Evolutionary conservation across 2,113 vertebrate species (phyloP).

Genomic region (Tetrax tetrax): DNA sequence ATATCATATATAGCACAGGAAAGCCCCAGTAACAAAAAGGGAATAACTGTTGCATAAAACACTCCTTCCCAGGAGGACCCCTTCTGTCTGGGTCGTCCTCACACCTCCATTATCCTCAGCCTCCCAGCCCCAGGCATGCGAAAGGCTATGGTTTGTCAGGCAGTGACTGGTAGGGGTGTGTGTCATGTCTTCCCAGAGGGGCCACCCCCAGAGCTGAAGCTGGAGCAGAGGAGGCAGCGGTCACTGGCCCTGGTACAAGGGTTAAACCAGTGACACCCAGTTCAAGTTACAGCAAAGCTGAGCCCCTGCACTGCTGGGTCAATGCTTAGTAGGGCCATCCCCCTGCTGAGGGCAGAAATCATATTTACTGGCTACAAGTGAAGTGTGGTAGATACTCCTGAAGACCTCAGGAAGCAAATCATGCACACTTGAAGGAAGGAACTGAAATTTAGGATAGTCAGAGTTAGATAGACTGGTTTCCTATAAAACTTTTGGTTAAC

Average conservation of each 20-base stretch:
- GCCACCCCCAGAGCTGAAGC: background rate
- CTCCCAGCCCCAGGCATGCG: background rate
- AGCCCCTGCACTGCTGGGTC: accelerated
- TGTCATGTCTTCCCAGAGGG: accelerated
- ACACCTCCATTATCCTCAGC: accelerated
- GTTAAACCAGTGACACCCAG: accelerated
- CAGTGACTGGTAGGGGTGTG: accelerated
- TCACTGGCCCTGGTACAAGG: background rate
- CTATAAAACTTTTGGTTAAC: background rate
- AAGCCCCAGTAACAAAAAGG: background rate
- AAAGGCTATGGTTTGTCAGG: background rate
- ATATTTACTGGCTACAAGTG: background rate
- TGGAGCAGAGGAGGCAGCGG: too few species aligned
- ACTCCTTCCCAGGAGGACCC: accelerated
- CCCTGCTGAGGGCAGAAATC: background rate
- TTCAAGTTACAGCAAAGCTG: accelerated
- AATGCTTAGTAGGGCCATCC: accelerated
- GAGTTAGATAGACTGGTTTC: background rate
- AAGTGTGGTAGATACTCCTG: background rate
- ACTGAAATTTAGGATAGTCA: background rate
- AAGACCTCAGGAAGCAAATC: background rate
- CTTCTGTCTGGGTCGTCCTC: background rate
- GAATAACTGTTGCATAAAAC: background rate
- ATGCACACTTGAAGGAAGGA: background rate
- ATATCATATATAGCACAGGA: background rate